These are phyloP conservation scores for Sterna hirundo DNA, from an alignment of 2,113 vertebrate genomes.

Conservation along the genomic window DNA sequence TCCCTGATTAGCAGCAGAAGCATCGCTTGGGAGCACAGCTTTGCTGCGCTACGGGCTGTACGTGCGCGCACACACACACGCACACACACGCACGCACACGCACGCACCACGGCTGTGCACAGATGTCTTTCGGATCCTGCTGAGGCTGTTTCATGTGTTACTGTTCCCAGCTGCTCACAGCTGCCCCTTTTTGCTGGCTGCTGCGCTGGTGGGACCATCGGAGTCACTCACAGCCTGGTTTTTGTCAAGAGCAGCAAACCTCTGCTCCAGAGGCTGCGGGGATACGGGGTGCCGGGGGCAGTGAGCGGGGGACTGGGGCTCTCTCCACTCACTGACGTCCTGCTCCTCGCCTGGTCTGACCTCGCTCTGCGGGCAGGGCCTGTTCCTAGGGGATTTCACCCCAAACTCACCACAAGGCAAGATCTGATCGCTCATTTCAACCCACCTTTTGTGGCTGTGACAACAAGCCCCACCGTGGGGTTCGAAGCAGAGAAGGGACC, in stretches of 20 bases:
- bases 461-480: rapidly evolving
- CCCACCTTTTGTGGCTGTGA: rapidly evolving
- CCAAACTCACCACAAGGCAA: neutral
- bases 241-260: neutral
- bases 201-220: neutral
- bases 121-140: neutral
- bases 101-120: neutral
- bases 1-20: neutral
- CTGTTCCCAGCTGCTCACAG: neutral
- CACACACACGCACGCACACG: neutral
- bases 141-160: rapidly evolving
- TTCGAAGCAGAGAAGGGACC: rapidly evolving
- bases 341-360: neutral
- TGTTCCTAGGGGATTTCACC: neutral
- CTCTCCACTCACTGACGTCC: rapidly evolving
- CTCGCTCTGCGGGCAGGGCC: neutral
- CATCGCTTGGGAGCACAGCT: neutral
- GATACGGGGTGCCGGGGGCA: neutral
- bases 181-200: neutral
- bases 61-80: neutral
- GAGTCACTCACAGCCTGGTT: rapidly evolving
- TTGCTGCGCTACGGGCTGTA: rapidly evolving
- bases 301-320: rapidly evolving
- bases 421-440: rapidly evolving
- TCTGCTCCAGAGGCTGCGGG: neutral